These are phyloP conservation scores for Hesperophylax magnus DNA, from an alignment of 1,140 invertebrate genomes.

Conservation along the genomic window DNA sequence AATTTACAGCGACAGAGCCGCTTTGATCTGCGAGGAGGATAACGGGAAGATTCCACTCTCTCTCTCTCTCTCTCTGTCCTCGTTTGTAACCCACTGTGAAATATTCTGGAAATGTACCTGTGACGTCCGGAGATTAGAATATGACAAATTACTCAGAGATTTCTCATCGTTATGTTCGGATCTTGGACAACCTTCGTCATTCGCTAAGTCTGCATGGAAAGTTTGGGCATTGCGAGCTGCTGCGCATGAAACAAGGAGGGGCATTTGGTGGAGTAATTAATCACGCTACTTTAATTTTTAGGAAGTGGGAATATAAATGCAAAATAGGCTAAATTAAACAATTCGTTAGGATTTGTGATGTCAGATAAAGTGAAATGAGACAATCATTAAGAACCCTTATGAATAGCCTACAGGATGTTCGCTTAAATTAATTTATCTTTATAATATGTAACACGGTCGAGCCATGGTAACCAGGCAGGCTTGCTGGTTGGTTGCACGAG, in stretches of 20 bases:
- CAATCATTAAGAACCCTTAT: neutral
- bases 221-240: too few species aligned
- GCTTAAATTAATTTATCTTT: slow-evolving; percentile 22
- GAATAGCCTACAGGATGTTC: slow-evolving; percentile 22
- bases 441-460: slow-evolving; percentile 10
- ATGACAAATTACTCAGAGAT: slow-evolving; percentile 3
- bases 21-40: slow-evolving; percentile 22
- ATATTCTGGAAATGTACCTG: slow-evolving; percentile 4
- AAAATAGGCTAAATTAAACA: too few species aligned
- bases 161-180: neutral
- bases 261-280: too few species aligned
- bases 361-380: slow-evolving; percentile 12
- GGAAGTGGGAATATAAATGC: too few species aligned
- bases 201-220: too few species aligned
- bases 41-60: slow-evolving; percentile 6
- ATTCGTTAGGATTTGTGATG: neutral
- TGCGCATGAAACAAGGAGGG: too few species aligned
- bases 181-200: neutral
- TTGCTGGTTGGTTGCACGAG: too few species aligned
- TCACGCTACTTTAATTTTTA: too few species aligned
- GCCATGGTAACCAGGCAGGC: slow-evolving; percentile 19
- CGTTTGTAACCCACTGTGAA: neutral
- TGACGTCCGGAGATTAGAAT: neutral
- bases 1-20: slow-evolving; percentile 3
- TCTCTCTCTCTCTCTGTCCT: neutral